A percentile compares a stretch with the other conserved stretches of the same genome.
phyloP scores from a whole-genome alignment of 2,888 invertebrate species.

The Odontothrips loti region DNA sequence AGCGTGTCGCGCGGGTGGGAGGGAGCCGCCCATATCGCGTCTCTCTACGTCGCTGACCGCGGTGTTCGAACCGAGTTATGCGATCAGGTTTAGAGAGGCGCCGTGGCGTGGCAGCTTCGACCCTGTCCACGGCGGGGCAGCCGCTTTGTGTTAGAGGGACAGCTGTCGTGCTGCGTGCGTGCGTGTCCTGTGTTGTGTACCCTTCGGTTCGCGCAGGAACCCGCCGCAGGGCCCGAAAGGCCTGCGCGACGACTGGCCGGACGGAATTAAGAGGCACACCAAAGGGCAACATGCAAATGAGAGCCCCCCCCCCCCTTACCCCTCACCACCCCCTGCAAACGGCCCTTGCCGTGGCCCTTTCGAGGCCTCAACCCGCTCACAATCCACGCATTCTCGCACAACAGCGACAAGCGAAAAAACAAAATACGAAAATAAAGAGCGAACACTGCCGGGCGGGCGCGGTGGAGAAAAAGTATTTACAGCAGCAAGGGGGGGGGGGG shows the following conservation, averaged over 20 bases:
- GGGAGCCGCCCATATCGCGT: too few species aligned
- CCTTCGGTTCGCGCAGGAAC: not conserved
- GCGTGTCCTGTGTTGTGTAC: not conserved
- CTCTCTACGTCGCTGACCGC: too few species aligned
- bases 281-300: slow-evolving; percentile 1
- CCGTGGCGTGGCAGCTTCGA: too few species aligned
- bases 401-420: not conserved
- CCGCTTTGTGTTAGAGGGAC: not conserved
- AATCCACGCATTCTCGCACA: not conserved
- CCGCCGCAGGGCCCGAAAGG: not conserved
- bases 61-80: too few species aligned
- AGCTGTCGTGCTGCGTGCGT: too few species aligned
- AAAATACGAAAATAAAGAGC: not conserved
- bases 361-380: not conserved
- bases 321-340: not conserved
- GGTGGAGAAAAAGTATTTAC: too few species aligned
- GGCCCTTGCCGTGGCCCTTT: not conserved
- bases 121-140: too few species aligned
- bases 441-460: too few species aligned
- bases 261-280: not conserved
- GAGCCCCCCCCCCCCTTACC: too few species aligned
- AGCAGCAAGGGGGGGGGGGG: too few species aligned
- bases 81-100: too few species aligned
- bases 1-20: not conserved
- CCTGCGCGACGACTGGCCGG: not conserved